Evolutionary conservation across 92 coral and sea anemone species (phyloP).

Genomic region (Parazoanthus darwini): DNA sequence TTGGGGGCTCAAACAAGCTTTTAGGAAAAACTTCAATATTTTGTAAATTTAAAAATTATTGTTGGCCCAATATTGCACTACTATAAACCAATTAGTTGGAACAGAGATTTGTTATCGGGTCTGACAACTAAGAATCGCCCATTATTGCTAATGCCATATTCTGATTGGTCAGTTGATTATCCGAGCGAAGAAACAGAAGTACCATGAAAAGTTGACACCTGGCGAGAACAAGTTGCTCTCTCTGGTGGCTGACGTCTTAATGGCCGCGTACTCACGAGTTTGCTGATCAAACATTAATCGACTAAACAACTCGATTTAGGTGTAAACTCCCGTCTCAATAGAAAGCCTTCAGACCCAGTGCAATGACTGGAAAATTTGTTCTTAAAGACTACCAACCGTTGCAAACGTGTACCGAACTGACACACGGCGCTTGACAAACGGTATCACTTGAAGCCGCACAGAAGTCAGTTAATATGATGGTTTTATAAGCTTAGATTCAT

Average conservation of each 20-base stretch:
- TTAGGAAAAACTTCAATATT: too few species aligned
- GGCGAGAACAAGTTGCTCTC: constrained; percentile 9
- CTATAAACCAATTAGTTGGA: too few species aligned
- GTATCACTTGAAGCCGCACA: neutral
- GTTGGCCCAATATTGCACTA: too few species aligned
- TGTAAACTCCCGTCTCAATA: constrained; percentile 24
- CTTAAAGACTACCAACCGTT: constrained; percentile 32
- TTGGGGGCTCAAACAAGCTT: too few species aligned
- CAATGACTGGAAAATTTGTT: constrained; percentile 34
- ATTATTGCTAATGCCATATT: neutral
- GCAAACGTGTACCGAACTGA: neutral
- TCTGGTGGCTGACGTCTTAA: constrained; percentile 27
- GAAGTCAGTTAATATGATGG: neutral
- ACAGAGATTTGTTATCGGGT: neutral
- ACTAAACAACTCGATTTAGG: constrained; percentile 12
- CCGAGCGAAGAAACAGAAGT: neutral
- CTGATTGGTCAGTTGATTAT: neutral
- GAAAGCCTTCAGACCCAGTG: constrained; percentile 15
- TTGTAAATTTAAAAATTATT: too few species aligned
- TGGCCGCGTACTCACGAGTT: constrained; percentile 2
- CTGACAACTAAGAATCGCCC: neutral
- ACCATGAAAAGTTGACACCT: constrained; percentile 13
- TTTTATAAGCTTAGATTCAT: neutral
- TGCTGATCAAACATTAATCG: constrained; percentile 41
- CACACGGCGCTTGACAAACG: neutral